Evolutionary conservation across 2,113 vertebrate genomes (phyloP).

Genomic region (Deroptyus accipitrinus): DNA sequence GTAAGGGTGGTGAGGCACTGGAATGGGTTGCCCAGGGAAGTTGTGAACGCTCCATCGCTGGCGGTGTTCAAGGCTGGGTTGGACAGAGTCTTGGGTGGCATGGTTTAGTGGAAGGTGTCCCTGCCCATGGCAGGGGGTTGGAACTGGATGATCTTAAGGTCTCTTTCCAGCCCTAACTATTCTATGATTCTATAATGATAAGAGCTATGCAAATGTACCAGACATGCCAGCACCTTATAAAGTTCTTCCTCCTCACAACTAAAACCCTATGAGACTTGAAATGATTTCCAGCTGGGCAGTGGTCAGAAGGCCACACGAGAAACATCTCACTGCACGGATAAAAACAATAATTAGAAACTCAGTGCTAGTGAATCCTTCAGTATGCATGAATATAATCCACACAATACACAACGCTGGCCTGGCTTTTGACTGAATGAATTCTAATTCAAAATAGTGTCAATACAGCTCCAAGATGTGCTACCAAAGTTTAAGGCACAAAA

Average conservation of each 20-base stretch:
- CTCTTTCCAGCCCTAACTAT: too few relatives aligned
- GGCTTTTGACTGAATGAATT: conserved; percentile 75
- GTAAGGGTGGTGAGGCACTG: too few relatives aligned
- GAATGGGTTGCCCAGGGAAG: too few relatives aligned
- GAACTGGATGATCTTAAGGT: too few relatives aligned
- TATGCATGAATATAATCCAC: conserved; percentile 65
- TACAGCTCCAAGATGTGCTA: conserved; percentile 68
- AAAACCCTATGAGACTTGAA: conserved; percentile 56
- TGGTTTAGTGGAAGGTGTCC: too few relatives aligned
- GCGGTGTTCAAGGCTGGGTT: too few relatives aligned
- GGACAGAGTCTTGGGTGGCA: too few relatives aligned
- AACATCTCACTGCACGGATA: conserved; percentile 67
- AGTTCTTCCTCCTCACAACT: conserved; percentile 34
- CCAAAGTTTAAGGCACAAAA: conserved; percentile 67
- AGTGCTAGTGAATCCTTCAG: conserved; percentile 70
- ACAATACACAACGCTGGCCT: conserved; percentile 68
- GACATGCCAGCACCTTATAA: background rate
- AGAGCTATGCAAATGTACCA: background rate
- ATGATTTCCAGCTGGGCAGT: conserved; percentile 57
- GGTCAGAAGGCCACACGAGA: conserved; percentile 63
- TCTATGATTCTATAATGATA: background rate
- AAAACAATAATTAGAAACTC: conserved; percentile 73
- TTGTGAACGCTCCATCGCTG: too few relatives aligned
- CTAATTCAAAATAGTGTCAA: conserved; percentile 69
- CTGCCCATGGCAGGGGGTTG: too few relatives aligned